These are phyloP conservation scores for Dicyrtomina minuta DNA, from an alignment of 2,888 invertebrate genomes.

Conservation along the genomic window DNA sequence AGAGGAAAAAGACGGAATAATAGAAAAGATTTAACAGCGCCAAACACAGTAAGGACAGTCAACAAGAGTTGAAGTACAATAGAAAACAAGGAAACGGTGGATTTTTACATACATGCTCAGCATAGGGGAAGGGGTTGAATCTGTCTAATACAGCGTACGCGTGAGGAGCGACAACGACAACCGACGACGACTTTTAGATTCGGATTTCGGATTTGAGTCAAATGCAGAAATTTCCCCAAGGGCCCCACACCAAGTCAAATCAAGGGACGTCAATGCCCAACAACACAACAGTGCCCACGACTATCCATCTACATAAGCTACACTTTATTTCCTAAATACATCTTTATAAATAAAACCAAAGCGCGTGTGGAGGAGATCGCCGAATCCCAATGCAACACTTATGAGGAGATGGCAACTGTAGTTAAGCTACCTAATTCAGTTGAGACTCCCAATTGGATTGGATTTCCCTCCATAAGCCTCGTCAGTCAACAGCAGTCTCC, in stretches of 20 bases:
- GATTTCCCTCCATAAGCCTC: slow-evolving; percentile 19
- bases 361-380: no score
- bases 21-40: slow-evolving; percentile 19
- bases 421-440: slow-evolving; percentile 21
- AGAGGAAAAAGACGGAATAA: slow-evolving; percentile 15
- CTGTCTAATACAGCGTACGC: not conserved
- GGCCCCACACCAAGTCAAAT: slow-evolving; percentile 11
- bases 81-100: no score
- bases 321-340: not conserved
- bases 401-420: slow-evolving; percentile 11
- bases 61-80: no score
- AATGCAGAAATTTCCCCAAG: slow-evolving; percentile 22
- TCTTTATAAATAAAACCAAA: no score
- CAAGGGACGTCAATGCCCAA: not conserved
- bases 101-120: no score
- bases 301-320: not conserved
- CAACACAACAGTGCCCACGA: not conserved
- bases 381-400: slow-evolving; percentile 14
- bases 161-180: not conserved
- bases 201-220: slow-evolving; percentile 13
- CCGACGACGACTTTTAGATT: no score
- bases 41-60: no score
- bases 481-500: slow-evolving; percentile 11
- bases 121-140: no score
- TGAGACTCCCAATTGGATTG: slow-evolving; percentile 22